These are phyloP conservation scores for Petaurus breviceps DNA, from an alignment of 2,113 vertebrate species.

Conservation along the genomic window DNA sequence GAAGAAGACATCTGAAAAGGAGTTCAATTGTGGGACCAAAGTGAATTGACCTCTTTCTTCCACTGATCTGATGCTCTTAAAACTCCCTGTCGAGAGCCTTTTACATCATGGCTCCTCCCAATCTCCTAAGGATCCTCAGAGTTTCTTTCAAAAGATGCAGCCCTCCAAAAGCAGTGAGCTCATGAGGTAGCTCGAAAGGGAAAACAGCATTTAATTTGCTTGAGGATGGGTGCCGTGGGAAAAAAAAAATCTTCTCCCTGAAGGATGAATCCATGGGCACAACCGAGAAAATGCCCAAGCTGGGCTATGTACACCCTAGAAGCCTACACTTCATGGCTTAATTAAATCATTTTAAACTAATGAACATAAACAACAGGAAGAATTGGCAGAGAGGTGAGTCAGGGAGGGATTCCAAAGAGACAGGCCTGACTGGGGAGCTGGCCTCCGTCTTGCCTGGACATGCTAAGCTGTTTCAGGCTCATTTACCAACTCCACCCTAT, in stretches of 20 bases:
- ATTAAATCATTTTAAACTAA: slow-evolving; percentile 68
- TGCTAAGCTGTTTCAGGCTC: background rate
- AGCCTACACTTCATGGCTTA: background rate
- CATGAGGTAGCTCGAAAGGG: slow-evolving; percentile 58
- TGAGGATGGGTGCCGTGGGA: slow-evolving; percentile 60
- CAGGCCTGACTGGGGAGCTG: slow-evolving; percentile 14
- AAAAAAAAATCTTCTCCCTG: slow-evolving; percentile 54
- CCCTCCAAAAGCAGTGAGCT: slow-evolving; percentile 57
- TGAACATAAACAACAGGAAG: slow-evolving; percentile 59
- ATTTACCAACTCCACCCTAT: slow-evolving; percentile 1
- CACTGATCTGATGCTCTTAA: slow-evolving; percentile 65
- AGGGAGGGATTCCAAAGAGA: slow-evolving; percentile 45
- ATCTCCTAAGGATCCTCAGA: slow-evolving; percentile 47
- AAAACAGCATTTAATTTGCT: slow-evolving; percentile 74
- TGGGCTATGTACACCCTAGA: slow-evolving; percentile 1
- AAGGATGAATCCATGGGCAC: slow-evolving; percentile 17
- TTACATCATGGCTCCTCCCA: slow-evolving; percentile 64
- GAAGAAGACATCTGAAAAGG: background rate
- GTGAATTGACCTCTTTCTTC: background rate
- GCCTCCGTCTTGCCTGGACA: background rate
- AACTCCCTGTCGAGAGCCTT: slow-evolving; percentile 57
- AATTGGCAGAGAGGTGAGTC: slow-evolving; percentile 51
- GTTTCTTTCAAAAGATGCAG: slow-evolving; percentile 64
- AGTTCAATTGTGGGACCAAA: background rate
- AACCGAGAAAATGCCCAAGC: background rate